Evolutionary conservation across 1,140 invertebrate genomes (phyloP).

Genomic region (Panulirus ornatus): DNA sequence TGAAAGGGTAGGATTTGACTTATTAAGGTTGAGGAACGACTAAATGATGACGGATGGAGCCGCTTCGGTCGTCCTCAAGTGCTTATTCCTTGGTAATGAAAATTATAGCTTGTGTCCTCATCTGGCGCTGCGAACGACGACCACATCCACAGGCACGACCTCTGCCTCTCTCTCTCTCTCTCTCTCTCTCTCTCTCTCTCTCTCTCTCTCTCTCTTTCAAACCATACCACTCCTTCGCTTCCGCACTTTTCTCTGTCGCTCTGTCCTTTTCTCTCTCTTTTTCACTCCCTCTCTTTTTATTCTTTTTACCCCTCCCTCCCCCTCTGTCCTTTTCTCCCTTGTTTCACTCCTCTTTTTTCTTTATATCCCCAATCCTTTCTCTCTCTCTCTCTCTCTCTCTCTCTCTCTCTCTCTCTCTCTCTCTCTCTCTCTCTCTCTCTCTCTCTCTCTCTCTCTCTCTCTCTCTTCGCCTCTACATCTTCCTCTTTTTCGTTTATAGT

Average conservation of each 20-base stretch:
- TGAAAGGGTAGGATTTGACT: neutral
- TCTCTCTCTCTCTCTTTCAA: too few species aligned
- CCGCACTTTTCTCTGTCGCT: neutral
- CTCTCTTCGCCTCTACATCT: too few species aligned
- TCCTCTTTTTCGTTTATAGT: neutral
- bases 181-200: neutral
- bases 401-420: neutral
- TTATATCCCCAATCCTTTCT: neutral
- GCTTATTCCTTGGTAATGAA: constrained; percentile 54
- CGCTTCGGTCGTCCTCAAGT: constrained; percentile 18
- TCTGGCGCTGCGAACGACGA: neutral
- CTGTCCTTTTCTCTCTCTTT: neutral
- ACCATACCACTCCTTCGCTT: too few species aligned
- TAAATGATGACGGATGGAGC: constrained; percentile 49
- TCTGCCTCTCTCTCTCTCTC: neutral
- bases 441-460: neutral
- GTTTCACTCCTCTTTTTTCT: neutral
- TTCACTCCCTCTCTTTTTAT: too few species aligned
- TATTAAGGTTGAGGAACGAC: constrained; percentile 26
- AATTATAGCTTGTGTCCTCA: constrained; percentile 46
- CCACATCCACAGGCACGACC: neutral
- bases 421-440: neutral
- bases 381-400: constrained; percentile 7
- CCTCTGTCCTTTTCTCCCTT: neutral
- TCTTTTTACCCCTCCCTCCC: neutral